Conservation (phyloP, 2,888 invertebrate genomes). For the Macrophya annulata region DNA sequence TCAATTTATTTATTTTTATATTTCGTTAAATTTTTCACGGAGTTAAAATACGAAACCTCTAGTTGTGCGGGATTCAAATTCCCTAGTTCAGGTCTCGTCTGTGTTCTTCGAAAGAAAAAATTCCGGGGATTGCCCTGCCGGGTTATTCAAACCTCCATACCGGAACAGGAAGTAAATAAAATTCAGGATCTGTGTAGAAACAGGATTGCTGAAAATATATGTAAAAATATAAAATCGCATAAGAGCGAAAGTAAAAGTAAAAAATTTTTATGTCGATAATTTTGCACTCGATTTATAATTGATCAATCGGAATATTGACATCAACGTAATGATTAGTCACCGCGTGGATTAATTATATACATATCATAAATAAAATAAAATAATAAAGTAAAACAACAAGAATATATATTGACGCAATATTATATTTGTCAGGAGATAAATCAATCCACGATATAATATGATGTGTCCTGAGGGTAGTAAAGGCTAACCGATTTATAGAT, state of each 20-base stretch:
- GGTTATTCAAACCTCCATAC: neutral
- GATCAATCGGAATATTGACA: no score
- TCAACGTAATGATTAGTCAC: neutral
- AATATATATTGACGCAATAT: neutral
- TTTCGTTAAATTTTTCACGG: no score
- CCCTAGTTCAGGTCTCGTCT: neutral
- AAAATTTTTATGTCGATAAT: no score
- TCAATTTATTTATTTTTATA: no score
- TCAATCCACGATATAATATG: neutral
- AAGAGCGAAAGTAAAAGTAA: no score
- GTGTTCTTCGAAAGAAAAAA: neutral
- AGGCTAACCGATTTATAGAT: neutral
- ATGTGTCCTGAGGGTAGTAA: neutral
- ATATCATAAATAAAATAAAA: neutral
- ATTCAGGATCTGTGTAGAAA: neutral
- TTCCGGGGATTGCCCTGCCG: constrained; percentile 23
- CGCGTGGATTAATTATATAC: neutral
- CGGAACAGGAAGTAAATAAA: neutral
- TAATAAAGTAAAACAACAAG: neutral
- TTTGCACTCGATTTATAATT: no score
- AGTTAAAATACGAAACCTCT: neutral
- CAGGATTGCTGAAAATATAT: no score
- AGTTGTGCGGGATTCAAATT: constrained; percentile 12
- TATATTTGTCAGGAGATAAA: neutral
- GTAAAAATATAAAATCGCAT: no score